These are phyloP conservation scores for Esox masquinongy DNA, from an alignment of 2,797 vertebrate genomes.

Conservation along the genomic window DNA sequence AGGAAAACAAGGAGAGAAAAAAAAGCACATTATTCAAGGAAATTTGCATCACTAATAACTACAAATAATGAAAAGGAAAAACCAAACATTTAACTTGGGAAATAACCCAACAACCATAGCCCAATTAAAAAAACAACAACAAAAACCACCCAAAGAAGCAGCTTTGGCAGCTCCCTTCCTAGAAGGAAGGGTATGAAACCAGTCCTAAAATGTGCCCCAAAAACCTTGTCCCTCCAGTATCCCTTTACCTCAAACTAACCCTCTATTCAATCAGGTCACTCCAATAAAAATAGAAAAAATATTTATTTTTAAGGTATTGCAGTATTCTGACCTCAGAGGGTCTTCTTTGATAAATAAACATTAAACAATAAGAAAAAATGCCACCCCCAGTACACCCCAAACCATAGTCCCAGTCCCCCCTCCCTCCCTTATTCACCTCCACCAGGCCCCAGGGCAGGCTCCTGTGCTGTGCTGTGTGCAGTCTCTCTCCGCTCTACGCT, in stretches of 20 bases:
- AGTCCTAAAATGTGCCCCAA: conserved; percentile 62
- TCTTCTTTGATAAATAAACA: neutral
- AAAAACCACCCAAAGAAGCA: conserved; percentile 52
- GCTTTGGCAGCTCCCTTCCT: conserved; percentile 64
- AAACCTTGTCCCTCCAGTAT: conserved; percentile 48
- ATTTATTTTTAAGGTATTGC: neutral
- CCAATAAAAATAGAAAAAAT: neutral
- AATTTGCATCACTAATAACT: neutral
- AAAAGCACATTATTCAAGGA: conserved; percentile 3
- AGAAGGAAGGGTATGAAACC: conserved; percentile 51
- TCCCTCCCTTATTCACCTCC: conserved; percentile 59
- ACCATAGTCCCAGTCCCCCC: conserved; percentile 40
- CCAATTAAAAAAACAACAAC: conserved; percentile 47
- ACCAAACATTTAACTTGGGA: conserved; percentile 58
- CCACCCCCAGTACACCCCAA: neutral
- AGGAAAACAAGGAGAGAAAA: conserved; percentile 30
- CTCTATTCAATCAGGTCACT: conserved; percentile 11
- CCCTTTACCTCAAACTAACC: conserved; percentile 50
- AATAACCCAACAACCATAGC: conserved; percentile 48
- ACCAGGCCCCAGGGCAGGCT: conserved; percentile 4
- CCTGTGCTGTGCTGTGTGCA: conserved; percentile 51
- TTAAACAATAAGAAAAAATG: neutral
- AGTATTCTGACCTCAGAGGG: neutral
- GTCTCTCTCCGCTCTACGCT: conserved; percentile 68
- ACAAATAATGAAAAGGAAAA: conserved; percentile 16